Conservation (phyloP, 2,113 vertebrate genomes). For the Turdus rufiventris region DNA sequence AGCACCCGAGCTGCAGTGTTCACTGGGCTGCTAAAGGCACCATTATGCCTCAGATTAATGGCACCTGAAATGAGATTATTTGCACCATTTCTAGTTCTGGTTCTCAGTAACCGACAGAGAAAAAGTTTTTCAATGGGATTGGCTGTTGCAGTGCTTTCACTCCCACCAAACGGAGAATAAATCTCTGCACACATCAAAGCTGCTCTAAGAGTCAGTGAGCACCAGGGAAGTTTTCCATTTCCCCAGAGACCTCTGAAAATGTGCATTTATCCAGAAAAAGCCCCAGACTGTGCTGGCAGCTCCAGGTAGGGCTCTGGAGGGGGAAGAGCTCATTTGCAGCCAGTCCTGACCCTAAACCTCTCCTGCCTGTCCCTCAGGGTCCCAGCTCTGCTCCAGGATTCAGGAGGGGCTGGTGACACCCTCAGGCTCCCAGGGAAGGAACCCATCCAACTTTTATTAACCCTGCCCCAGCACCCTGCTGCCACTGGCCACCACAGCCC, state of each 20-base stretch:
- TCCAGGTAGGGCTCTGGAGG: not conserved
- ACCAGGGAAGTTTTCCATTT: not conserved
- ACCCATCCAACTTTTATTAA: not conserved
- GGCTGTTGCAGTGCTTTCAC: not conserved
- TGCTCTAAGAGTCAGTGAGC: not conserved
- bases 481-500: not conserved
- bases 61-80: conserved; percentile 31
- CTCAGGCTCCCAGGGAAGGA: not conserved
- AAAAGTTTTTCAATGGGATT: not conserved
- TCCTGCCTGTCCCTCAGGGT: rapidly evolving
- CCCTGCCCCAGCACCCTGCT: not conserved
- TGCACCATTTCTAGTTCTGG: conserved; percentile 22
- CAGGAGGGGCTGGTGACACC: not conserved
- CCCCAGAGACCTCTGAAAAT: not conserved
- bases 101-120: not conserved
- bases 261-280: not conserved
- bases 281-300: not conserved
- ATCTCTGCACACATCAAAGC: not conserved
- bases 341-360: not conserved
- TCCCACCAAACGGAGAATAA: not conserved
- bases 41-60: conserved; percentile 35
- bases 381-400: not conserved
- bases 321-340: not conserved
- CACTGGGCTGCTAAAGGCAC: conserved; percentile 42
- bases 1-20: not conserved